These are phyloP conservation scores for Ommatoiulus sabulosus DNA, from an alignment of 2,888 invertebrate species.

Conservation along the genomic window DNA sequence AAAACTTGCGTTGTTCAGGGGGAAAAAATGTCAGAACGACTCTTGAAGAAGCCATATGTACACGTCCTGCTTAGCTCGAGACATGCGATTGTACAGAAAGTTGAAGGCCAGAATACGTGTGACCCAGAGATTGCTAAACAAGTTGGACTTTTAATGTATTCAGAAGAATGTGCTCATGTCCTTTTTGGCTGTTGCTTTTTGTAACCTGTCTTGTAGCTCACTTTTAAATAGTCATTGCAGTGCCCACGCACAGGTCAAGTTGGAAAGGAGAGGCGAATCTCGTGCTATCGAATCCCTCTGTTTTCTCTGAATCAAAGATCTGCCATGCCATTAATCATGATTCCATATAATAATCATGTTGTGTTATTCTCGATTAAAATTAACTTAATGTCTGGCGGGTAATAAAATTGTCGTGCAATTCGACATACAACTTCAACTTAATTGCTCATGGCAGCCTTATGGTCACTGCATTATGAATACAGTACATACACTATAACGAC, in stretches of 20 bases:
- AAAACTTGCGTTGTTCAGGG: background rate
- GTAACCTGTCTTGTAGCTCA: background rate
- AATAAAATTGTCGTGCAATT: too few relatives aligned
- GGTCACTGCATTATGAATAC: background rate
- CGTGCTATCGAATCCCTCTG: background rate
- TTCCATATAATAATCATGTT: too few relatives aligned
- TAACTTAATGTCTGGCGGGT: background rate
- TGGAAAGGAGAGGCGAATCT: background rate
- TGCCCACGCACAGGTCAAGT: constrained; percentile 26
- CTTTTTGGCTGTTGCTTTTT: background rate
- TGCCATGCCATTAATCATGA: too few relatives aligned
- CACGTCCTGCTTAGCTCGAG: background rate
- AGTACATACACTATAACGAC: background rate
- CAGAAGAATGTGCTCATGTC: constrained; percentile 25
- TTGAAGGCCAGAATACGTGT: background rate
- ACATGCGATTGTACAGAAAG: background rate
- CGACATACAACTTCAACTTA: background rate
- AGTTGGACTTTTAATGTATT: background rate
- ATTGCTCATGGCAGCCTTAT: background rate
- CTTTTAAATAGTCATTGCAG: background rate
- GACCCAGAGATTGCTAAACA: constrained; percentile 9
- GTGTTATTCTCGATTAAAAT: too few relatives aligned
- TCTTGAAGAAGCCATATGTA: constrained; percentile 18
- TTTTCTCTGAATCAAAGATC: too few relatives aligned
- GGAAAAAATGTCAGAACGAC: constrained; percentile 9